phyloP scores from a whole-genome alignment of 2,888 invertebrate species.

The Eutolmus rufibarbis region DNA sequence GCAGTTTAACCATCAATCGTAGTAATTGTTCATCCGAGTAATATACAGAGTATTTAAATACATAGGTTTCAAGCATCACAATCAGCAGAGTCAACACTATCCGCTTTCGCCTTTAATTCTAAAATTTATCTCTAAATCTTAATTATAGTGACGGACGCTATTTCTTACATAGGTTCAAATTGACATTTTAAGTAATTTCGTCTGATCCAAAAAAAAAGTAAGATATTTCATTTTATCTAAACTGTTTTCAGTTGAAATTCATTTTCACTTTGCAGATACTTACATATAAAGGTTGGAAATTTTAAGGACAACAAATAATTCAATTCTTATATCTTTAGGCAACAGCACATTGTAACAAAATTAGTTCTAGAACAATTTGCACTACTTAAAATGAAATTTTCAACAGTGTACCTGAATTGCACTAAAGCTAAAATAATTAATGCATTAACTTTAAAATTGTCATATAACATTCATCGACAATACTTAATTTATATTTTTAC shows the following conservation, averaged over 20 bases:
- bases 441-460: no score
- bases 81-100: not conserved
- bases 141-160: not conserved
- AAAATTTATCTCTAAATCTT: not conserved
- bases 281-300: not conserved
- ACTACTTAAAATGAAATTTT: not conserved
- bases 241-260: not conserved
- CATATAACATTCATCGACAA: not conserved
- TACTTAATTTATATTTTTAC: not conserved
- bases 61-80: conserved; percentile 14
- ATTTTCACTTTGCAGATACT: not conserved
- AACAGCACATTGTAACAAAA: not conserved
- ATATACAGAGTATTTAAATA: not conserved
- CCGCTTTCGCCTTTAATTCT: not conserved
- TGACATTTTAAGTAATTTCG: not conserved
- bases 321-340: not conserved
- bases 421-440: not conserved
- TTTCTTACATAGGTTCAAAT: conserved; percentile 7
- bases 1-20: not conserved
- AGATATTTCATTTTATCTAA: not conserved
- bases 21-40: not conserved
- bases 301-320: not conserved
- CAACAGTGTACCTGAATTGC: not conserved
- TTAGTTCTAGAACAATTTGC: not conserved
- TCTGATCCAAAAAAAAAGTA: not conserved